A percentile compares a stretch with the other conserved stretches of the same genome.
Conservation (phyloP, 2,888 invertebrate species). For the Acanthosepion pharaonis region DNA sequence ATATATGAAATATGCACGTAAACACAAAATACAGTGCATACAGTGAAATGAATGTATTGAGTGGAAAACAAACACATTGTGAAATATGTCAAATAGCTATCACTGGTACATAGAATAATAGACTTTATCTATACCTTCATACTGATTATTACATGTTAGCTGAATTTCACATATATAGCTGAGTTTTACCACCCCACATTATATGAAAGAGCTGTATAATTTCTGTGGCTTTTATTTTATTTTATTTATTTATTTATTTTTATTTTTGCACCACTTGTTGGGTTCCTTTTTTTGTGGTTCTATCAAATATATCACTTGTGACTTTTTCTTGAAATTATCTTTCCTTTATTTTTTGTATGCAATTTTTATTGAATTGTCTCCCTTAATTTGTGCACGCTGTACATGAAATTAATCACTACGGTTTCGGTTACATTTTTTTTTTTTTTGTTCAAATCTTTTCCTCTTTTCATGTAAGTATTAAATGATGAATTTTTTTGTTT, state of each 20-base stretch:
- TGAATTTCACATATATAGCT: background rate
- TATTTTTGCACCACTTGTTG: constrained; percentile 24
- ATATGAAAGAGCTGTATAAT: constrained; percentile 25
- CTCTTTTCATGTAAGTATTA: constrained; percentile 13
- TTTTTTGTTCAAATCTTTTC: background rate
- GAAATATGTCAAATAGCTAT: background rate
- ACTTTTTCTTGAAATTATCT: background rate
- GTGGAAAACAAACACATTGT: background rate
- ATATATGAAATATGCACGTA: background rate
- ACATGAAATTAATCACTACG: constrained; percentile 35
- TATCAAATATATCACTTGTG: constrained; percentile 15
- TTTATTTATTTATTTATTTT: background rate
- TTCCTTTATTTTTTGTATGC: background rate
- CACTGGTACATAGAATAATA: background rate
- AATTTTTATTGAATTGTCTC: constrained; percentile 46
- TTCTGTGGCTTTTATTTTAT: constrained; percentile 43
- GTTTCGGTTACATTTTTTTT: background rate
- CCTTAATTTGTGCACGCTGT: constrained; percentile 38
- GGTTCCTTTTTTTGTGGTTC: constrained; percentile 33
- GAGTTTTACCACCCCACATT: constrained; percentile 25
- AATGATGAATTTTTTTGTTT: background rate
- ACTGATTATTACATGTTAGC: constrained; percentile 37
- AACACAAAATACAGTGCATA: background rate
- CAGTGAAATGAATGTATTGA: background rate
- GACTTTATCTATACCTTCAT: constrained; percentile 45